Conservation (phyloP, 2,888 invertebrate genomes). For the Erynnis tages region DNA sequence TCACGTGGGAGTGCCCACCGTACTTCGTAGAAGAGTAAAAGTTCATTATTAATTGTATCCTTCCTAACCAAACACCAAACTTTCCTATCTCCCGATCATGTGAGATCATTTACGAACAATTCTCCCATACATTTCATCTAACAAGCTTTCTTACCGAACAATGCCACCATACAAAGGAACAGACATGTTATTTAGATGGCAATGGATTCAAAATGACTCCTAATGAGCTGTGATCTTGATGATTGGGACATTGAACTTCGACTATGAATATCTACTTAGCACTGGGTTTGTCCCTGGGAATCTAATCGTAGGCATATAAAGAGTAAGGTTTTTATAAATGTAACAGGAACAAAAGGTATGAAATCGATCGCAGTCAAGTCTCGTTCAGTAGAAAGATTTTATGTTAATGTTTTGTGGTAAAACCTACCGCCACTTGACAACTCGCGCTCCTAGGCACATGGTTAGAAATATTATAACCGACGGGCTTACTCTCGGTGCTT, state of each 20-base stretch:
- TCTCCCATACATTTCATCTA: background rate
- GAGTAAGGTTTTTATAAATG: too few relatives aligned
- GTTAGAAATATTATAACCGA: too few relatives aligned
- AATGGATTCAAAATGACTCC: background rate
- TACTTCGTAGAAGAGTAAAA: background rate
- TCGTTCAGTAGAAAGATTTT: too few relatives aligned
- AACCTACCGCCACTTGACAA: too few relatives aligned
- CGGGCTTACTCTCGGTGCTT: too few relatives aligned
- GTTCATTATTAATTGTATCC: background rate
- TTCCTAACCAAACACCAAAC: background rate
- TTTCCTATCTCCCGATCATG: conserved; percentile 6
- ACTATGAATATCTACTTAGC: background rate
- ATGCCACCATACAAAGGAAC: conserved; percentile 12
- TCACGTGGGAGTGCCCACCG: too few relatives aligned
- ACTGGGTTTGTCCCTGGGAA: background rate
- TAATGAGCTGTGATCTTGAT: conserved; percentile 7
- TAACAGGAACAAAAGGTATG: too few relatives aligned
- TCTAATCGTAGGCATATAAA: too few relatives aligned
- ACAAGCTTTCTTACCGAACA: background rate
- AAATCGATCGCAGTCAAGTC: too few relatives aligned
- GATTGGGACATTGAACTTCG: conserved; percentile 21
- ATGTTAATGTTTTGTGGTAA: too few relatives aligned
- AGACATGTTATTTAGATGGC: conserved; percentile 10
- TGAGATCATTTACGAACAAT: conserved; percentile 3
- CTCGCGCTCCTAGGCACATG: too few relatives aligned